Conservation (phyloP, 2,113 vertebrate species). For the Chloebia gouldiae region DNA sequence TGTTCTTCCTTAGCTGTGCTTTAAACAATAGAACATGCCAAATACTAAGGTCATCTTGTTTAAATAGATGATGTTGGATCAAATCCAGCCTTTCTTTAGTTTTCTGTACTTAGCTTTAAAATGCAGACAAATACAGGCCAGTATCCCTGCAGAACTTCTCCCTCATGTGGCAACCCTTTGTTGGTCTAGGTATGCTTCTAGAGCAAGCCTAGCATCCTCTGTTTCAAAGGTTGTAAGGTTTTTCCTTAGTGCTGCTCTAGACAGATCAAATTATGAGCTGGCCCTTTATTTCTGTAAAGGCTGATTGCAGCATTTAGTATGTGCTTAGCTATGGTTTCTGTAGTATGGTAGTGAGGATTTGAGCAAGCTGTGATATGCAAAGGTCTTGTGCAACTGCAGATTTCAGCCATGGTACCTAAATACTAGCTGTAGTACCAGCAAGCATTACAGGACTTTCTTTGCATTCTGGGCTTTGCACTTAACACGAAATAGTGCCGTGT, state of each 20-base stretch:
- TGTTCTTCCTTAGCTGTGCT: constrained; percentile 8
- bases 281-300: neutral
- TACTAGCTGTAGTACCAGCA: accelerated
- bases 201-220: neutral
- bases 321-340: neutral
- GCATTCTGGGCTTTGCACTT: neutral
- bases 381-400: neutral
- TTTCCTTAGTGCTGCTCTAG: neutral
- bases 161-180: neutral
- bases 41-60: neutral
- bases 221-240: neutral
- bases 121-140: neutral
- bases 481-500: accelerated
- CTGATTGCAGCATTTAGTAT: neutral
- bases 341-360: neutral
- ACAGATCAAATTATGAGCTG: neutral
- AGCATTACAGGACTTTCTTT: neutral
- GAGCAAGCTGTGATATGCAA: neutral
- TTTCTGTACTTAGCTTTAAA: neutral
- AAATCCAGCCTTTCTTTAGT: neutral
- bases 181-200: neutral
- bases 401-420: neutral
- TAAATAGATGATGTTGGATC: neutral
- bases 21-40: constrained; percentile 20
- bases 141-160: neutral